Percentiles rank a stretch among this genome's conserved stretches.
Evolutionary conservation across 1,140 invertebrate species (phyloP).

Genomic region (Drosophila leontia): DNA sequence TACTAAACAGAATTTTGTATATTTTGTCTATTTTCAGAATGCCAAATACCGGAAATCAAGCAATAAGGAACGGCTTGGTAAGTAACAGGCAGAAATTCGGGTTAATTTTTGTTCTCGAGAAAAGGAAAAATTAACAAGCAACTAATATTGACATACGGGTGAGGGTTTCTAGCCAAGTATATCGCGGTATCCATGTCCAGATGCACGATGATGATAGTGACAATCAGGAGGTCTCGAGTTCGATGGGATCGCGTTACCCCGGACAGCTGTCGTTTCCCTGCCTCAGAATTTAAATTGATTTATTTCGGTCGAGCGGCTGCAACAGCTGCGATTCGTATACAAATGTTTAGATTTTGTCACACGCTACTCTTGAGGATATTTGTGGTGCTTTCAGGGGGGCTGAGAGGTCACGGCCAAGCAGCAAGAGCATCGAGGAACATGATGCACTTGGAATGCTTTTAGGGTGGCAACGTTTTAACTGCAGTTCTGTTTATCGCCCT

Average conservation of each 20-base stretch:
- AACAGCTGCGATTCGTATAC: conserved; percentile 54
- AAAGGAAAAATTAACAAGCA: neutral
- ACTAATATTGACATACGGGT: conserved; percentile 1
- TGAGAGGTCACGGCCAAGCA: conserved; percentile 19
- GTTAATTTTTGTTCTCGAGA: neutral
- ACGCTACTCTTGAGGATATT: conserved; percentile 9
- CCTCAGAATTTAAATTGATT: conserved; percentile 29
- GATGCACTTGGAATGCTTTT: conserved; percentile 28
- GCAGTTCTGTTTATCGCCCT: conserved; percentile 11
- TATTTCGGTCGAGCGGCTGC: conserved; percentile 43
- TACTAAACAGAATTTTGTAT: conserved; percentile 16
- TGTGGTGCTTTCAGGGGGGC: conserved; percentile 2
- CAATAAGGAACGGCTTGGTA: conserved; percentile 50
- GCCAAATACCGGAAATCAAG: conserved; percentile 50
- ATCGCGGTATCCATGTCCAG: neutral
- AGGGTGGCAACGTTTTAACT: conserved; percentile 5
- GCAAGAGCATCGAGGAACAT: neutral
- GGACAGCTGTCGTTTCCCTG: conserved; percentile 36
- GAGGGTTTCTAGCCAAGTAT: neutral
- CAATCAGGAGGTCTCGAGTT: conserved; percentile 3
- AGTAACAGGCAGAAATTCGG: conserved; percentile 15
- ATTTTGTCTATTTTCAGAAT: conserved; percentile 54
- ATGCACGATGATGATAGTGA: conserved; percentile 8
- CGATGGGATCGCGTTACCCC: conserved; percentile 53
- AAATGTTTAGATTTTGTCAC: conserved; percentile 58